Base-by-base conservation (phyloP, 2,888 invertebrate species). In the Ditula angustiorana region DNA sequence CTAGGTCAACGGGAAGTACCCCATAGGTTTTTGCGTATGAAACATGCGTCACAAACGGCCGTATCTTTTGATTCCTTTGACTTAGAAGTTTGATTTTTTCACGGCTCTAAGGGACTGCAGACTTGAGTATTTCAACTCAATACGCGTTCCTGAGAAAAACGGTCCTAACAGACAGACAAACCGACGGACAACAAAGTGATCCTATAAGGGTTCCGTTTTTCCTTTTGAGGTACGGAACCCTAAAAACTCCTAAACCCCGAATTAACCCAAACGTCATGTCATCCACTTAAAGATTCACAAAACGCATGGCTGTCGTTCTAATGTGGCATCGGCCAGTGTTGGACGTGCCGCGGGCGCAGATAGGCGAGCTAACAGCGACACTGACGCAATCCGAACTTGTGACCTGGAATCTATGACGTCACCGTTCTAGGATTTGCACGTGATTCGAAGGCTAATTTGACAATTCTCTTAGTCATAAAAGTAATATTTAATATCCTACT, bases 221-320 rank as follows among this genome's bases (percentile, higher is more conserved):
- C n/a, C n/a, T n/a, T n/a, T n/a, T n/a, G n/a, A n/a, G n/a, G n/a
- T n/a, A n/a, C n/a, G n/a, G n/a, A n/a, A n/a, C n/a, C n/a, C n/a
- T n/a, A n/a, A n/a, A n/a, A n/a, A n/a, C n/a, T 19, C 41, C 1
- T 5, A 44, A 13, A 37, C 5, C 21, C 8, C 19, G 19, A 44
- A 44, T 8, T 44, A 10, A 19, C 1, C 5, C 21, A 3, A 21
- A 16, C 5, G 5, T 10, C 0, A 8, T 19, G 13, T 13, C 19
- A 61, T 44, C 56, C 24, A 35, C 61, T 67, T 65, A 50, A 3
- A 23, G 21, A 66, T 68, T 66, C 68, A 21, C 21, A 16, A 0
- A 26, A 26, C 58, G 63, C 37, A n/a, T 28, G 24, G 11, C 59
- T 56, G 60, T 53, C 58, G 24, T 55, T 63, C 52, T 59, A 59